phyloP scores from a whole-genome alignment of 2,888 invertebrate species.

The Selenia dentaria region DNA sequence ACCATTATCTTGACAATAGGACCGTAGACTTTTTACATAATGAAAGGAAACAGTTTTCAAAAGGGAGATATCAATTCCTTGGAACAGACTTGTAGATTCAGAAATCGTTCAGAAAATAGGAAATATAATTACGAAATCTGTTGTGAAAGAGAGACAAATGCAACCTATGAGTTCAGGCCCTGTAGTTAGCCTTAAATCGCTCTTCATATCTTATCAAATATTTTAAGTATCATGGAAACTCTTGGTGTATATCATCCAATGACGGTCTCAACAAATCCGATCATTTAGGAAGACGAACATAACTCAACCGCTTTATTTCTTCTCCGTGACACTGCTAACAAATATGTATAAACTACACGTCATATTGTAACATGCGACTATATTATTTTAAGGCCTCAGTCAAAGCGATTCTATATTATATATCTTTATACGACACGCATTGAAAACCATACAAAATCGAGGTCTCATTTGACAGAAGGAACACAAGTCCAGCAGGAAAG shows the following conservation, averaged over 20 bases:
- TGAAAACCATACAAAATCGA: background rate
- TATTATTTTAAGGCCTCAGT: slow-evolving; percentile 9
- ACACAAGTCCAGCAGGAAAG: too few relatives aligned
- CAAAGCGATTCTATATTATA: slow-evolving; percentile 4
- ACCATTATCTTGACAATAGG: slow-evolving; percentile 6
- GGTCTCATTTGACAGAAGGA: background rate
- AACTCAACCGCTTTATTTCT: background rate
- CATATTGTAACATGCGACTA: background rate
- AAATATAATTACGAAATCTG: too few relatives aligned
- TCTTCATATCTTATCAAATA: too few relatives aligned
- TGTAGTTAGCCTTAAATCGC: too few relatives aligned
- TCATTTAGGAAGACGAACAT: background rate
- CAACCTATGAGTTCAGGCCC: too few relatives aligned
- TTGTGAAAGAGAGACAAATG: too few relatives aligned
- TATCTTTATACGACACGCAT: background rate
- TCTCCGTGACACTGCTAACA: slow-evolving; percentile 5
- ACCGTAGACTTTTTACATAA: too few relatives aligned
- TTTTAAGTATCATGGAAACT: too few relatives aligned
- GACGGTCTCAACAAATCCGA: background rate
- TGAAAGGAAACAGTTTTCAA: too few relatives aligned
- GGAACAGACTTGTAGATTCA: too few relatives aligned
- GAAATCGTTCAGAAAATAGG: too few relatives aligned
- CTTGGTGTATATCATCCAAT: background rate
- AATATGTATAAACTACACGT: background rate
- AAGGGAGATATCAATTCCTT: too few relatives aligned